Percentiles rank a stretch among this genome's conserved stretches.
phyloP scores from a whole-genome alignment of 2,888 invertebrate species.

The Apotomis betuletana region DNA sequence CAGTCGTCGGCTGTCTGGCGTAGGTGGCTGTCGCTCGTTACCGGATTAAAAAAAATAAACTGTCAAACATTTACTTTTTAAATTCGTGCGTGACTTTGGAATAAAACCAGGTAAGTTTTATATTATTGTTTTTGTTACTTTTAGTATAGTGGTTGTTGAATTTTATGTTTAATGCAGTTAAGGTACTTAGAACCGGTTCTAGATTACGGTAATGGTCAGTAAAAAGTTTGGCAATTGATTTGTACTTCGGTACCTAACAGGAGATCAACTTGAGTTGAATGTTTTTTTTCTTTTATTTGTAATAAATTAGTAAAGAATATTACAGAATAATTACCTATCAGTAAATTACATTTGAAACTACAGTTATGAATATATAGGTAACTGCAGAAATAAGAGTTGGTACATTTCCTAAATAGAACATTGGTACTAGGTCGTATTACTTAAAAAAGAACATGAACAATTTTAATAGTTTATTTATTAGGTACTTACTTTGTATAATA shows the following conservation, averaged over 20 bases:
- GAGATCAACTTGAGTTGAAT: constrained; percentile 6
- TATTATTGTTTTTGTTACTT: not conserved
- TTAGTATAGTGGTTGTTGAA: not conserved
- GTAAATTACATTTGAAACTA: too few species aligned
- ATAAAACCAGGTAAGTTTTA: constrained; percentile 33
- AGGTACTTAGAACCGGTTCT: constrained; percentile 22
- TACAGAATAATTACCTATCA: too few species aligned
- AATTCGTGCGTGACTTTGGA: constrained; percentile 14
- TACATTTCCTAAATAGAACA: too few species aligned
- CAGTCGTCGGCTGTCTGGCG: constrained; percentile 31
- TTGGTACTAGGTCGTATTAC: too few species aligned
- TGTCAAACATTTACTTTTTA: constrained; percentile 18
- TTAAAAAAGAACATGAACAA: too few species aligned
- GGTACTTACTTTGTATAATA: too few species aligned
- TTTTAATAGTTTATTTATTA: too few species aligned
- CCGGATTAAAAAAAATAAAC: constrained; percentile 29
- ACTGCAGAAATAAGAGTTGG: too few species aligned
- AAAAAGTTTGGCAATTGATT: constrained; percentile 29
- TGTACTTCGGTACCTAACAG: constrained; percentile 2
- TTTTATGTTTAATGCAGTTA: not conserved
- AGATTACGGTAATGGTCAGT: constrained; percentile 30
- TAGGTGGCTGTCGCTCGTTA: constrained; percentile 16
- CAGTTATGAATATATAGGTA: too few species aligned
- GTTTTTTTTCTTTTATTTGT: not conserved
- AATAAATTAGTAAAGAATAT: not conserved